Evolutionary conservation across 2,888 invertebrate genomes (phyloP).

Genomic region (Pedicia rivosa): DNA sequence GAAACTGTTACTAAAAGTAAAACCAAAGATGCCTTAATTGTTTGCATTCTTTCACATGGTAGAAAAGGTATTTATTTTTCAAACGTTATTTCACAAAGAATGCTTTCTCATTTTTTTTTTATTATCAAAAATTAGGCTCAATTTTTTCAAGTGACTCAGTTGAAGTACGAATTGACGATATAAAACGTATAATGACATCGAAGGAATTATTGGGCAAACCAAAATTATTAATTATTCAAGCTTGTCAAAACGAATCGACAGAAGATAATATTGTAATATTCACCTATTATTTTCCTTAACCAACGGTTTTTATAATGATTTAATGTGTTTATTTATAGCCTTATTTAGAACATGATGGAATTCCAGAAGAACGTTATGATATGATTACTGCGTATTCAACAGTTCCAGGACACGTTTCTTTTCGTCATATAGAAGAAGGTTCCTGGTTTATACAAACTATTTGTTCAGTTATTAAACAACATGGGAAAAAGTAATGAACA

Average conservation of each 20-base stretch:
- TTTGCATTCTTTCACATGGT: too few species aligned
- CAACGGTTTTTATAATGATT: neutral
- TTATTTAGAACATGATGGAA: conserved; percentile 10
- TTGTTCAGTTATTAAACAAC: conserved; percentile 14
- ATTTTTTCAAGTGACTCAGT: conserved; percentile 36
- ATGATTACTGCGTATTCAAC: conserved; percentile 25
- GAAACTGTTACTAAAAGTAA: too few species aligned
- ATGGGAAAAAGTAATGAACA: neutral
- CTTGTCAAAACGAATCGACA: conserved; percentile 34
- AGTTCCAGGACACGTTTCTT: conserved; percentile 22
- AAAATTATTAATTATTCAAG: conserved; percentile 39
- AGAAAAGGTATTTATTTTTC: too few species aligned
- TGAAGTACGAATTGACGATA: conserved; percentile 28
- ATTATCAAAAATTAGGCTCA: too few species aligned
- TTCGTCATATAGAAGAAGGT: conserved; percentile 22
- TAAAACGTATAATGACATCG: conserved; percentile 32
- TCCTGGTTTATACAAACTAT: conserved; percentile 29
- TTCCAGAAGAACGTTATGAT: conserved; percentile 16
- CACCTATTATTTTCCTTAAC: neutral
- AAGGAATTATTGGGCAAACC: conserved; percentile 31
- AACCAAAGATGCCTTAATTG: too few species aligned
- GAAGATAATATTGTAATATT: conserved; percentile 5
- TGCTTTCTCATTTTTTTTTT: too few species aligned
- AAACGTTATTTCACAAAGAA: too few species aligned
- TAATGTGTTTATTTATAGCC: neutral